phyloP scores from a whole-genome alignment of 2,113 vertebrate genomes.

The Oriolus oriolus region DNA sequence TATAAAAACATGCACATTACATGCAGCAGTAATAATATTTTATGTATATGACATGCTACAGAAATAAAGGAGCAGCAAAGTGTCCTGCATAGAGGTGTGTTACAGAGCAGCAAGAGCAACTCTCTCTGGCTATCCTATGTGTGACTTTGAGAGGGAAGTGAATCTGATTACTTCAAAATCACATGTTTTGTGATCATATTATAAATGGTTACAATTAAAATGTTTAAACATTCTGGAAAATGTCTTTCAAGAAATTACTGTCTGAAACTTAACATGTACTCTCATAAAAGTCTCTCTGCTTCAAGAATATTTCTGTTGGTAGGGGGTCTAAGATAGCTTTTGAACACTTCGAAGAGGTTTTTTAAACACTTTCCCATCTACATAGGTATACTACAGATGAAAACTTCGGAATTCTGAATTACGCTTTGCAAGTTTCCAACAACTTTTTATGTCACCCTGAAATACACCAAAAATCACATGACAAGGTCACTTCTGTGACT shows the following conservation, averaged over 20 bases:
- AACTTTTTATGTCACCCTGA: not conserved
- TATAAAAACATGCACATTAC: not conserved
- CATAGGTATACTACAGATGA: not conserved
- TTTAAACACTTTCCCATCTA: not conserved
- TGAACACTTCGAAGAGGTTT: slow-evolving; percentile 1
- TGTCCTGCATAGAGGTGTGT: not conserved
- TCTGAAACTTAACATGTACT: not conserved
- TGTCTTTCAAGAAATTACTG: not conserved
- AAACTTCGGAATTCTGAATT: not conserved
- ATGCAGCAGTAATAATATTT: not conserved
- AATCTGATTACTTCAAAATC: not conserved
- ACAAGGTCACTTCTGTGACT: not conserved
- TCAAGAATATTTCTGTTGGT: slow-evolving; percentile 15
- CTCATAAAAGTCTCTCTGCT: not conserved
- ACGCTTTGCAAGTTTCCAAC: not conserved
- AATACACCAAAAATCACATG: not conserved
- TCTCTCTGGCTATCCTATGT: not conserved
- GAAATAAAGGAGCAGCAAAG: not conserved
- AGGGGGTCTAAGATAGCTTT: slow-evolving; percentile 29
- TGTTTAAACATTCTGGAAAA: not conserved
- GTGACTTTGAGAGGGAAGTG: not conserved
- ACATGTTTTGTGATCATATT: not conserved
- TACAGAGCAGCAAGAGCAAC: not conserved
- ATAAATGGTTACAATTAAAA: not conserved
- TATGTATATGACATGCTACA: not conserved